A percentile compares a stretch with the other conserved stretches of the same genome.
These are phyloP conservation scores for Drosophila lacertosa DNA, from an alignment of 1,140 invertebrate genomes.

Conservation along the genomic window DNA sequence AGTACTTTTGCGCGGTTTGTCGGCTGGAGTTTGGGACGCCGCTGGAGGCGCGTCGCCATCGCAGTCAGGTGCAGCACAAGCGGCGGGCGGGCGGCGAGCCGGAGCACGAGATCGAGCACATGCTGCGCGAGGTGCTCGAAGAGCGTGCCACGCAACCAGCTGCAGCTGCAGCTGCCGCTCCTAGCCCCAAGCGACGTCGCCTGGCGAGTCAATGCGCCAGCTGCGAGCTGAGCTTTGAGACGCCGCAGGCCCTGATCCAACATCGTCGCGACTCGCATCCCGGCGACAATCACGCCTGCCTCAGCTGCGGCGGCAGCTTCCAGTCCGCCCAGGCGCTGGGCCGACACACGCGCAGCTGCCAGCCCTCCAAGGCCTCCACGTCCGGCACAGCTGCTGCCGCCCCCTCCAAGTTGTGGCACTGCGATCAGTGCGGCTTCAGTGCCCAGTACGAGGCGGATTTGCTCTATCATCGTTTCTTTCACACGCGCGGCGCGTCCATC, in stretches of 20 bases:
- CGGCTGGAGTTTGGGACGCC: slow-evolving; percentile 87
- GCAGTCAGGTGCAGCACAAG: slow-evolving; percentile 86
- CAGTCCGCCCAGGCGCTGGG: slow-evolving; percentile 89
- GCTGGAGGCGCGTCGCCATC: slow-evolving; percentile 88
- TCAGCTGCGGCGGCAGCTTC: slow-evolving; percentile 88
- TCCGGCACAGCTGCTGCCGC: neutral
- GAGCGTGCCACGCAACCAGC: slow-evolving; percentile 12
- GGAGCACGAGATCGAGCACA: slow-evolving; percentile 46
- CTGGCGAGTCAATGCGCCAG: slow-evolving; percentile 29
- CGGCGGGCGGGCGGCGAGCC: slow-evolving; percentile 15
- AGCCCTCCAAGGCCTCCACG: slow-evolving; percentile 83
- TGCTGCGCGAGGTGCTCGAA: slow-evolving; percentile 49
- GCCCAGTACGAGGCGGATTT: slow-evolving; percentile 68
- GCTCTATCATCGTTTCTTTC: slow-evolving; percentile 72
- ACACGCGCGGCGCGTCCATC: slow-evolving; percentile 70
- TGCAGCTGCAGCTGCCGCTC: neutral
- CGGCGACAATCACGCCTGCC: slow-evolving; percentile 85
- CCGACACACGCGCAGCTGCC: slow-evolving; percentile 87
- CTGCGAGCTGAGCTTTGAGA: slow-evolving; percentile 81
- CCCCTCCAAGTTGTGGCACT: slow-evolving; percentile 36
- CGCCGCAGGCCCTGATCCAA: slow-evolving; percentile 86
- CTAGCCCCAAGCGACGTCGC: slow-evolving; percentile 3
- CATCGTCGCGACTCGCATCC: slow-evolving; percentile 86
- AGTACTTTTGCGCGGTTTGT: slow-evolving; percentile 89
- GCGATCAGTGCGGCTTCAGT: slow-evolving; percentile 68